Base-by-base conservation (phyloP, 1,140 invertebrate genomes). In the Eurosta solidaginis region DNA sequence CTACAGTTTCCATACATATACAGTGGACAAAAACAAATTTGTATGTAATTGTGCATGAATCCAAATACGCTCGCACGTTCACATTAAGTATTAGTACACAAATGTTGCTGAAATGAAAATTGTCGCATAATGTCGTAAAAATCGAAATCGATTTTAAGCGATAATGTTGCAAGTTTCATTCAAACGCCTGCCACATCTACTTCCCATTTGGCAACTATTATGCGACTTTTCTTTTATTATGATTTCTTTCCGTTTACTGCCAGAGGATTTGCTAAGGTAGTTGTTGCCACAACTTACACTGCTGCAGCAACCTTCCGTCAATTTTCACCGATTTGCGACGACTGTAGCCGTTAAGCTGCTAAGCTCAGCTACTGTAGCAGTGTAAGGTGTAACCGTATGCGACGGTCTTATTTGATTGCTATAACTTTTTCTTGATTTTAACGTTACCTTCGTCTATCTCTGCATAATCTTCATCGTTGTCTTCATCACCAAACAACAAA, bases 121-220 rank as follows among this genome's bases (percentile, higher is more conserved):
- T 68, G 59, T 68, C 59, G 59, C 59, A 68, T 68, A 68, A 68
- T 68, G 59, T 68, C 59, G 59, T 68, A 68, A 68, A 68, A 68
- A 68, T 68, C 59, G 59, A 40, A 68, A 68, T 68, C 59, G 59
- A 68, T 68, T 68, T 68, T 68, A 68, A 40, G 59, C 59, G 59
- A 68, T 68, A 68, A 68, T 20, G 36, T 40, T 68, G 59, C 59
- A 68, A 68, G 59, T 68, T 68, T 20, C 33, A 68, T 33, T 68
- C 59, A 68, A 20, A 14, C 17, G 29, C n/a, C 33, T 68, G 59
- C 59, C 59, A 68, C 59, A 4, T 36, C 59, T 22, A 42, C 59
- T 68, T n/a, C 59, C 33, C 36, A 9, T 68, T 68, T 9, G 33
- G 33, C 17, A 40, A 33, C 59, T 68, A 68, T 68, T 68, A 68